A percentile compares a stretch with the other conserved stretches of the same genome.
phyloP scores from a whole-genome alignment of 2,113 vertebrate species.

The Mionectes macconnelli region DNA sequence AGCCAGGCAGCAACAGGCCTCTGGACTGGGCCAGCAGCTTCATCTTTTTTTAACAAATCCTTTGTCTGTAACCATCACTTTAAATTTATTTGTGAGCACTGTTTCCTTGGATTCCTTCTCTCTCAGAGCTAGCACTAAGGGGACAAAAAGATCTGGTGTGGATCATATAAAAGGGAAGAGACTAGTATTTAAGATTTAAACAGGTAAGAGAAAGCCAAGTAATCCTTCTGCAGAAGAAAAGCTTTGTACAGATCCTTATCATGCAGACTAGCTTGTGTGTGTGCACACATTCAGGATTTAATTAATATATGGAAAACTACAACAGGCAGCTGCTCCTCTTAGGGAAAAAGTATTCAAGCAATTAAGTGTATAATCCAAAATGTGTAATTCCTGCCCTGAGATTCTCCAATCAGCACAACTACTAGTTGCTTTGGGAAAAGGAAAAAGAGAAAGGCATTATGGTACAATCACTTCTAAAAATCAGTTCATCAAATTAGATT shows the following conservation, averaged over 20 bases:
- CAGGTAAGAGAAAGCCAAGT: neutral
- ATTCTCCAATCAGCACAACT: neutral
- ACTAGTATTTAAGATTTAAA: neutral
- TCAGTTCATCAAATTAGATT: neutral
- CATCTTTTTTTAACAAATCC: neutral
- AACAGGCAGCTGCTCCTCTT: conserved; percentile 29
- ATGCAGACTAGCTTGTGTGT: neutral
- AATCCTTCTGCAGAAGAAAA: conserved; percentile 3
- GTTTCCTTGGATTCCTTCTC: neutral
- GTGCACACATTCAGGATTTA: neutral
- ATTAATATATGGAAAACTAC: neutral
- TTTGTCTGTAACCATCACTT: neutral
- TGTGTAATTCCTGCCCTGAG: conserved; percentile 14
- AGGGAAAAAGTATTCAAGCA: neutral
- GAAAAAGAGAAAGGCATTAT: neutral
- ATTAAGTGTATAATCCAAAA: conserved; percentile 36
- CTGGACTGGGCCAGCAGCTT: neutral
- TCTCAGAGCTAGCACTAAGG: neutral
- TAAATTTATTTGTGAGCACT: neutral
- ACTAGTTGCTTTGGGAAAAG: conserved; percentile 15
- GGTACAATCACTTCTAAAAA: neutral
- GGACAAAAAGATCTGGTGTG: neutral
- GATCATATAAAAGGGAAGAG: neutral
- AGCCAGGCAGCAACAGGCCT: conserved; percentile 40
- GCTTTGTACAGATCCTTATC: neutral